These are phyloP conservation scores for Paramuricea clavata DNA, from an alignment of 92 coral and sea anemone genomes.

Conservation along the genomic window DNA sequence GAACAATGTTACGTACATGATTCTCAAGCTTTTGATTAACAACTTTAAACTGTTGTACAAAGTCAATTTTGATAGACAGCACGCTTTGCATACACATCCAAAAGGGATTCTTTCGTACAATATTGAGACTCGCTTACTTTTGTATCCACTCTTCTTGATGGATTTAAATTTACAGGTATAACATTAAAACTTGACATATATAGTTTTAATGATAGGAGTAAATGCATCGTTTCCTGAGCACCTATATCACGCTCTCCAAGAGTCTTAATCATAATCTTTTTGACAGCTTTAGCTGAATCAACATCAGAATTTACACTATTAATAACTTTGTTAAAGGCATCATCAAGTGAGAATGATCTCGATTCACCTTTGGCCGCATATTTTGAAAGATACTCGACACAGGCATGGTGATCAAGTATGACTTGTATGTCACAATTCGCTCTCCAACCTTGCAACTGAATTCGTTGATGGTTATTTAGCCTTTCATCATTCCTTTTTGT, in stretches of 20 bases:
- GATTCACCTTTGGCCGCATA: slow-evolving; percentile 64
- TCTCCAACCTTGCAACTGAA: slow-evolving; percentile 53
- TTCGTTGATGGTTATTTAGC: slow-evolving; percentile 61
- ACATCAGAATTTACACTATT: slow-evolving; percentile 44
- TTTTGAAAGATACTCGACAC: slow-evolving; percentile 67
- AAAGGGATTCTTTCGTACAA: slow-evolving; percentile 52
- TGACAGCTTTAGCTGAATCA: slow-evolving; percentile 58
- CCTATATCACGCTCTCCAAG: slow-evolving; percentile 72
- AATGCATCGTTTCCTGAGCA: slow-evolving; percentile 77
- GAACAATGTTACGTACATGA: not conserved
- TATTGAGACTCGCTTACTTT: slow-evolving; percentile 15
- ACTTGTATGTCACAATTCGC: slow-evolving; percentile 49
- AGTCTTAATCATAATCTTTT: slow-evolving; percentile 68
- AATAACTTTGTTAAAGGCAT: slow-evolving; percentile 67
- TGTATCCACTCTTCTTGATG: slow-evolving; percentile 56
- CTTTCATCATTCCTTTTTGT: slow-evolving; percentile 53
- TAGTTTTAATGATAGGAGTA: slow-evolving; percentile 57
- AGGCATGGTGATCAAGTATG: slow-evolving; percentile 56
- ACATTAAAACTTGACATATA: slow-evolving; percentile 43
- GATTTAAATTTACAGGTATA: slow-evolving; percentile 65
- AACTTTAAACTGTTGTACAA: not conserved
- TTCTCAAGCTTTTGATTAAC: not conserved
- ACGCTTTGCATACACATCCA: slow-evolving; percentile 64
- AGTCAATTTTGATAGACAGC: not conserved
- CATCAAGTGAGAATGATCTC: slow-evolving; percentile 58